phyloP scores from a whole-genome alignment of 1,140 invertebrate genomes.

The Sarcophaga peregrina region DNA sequence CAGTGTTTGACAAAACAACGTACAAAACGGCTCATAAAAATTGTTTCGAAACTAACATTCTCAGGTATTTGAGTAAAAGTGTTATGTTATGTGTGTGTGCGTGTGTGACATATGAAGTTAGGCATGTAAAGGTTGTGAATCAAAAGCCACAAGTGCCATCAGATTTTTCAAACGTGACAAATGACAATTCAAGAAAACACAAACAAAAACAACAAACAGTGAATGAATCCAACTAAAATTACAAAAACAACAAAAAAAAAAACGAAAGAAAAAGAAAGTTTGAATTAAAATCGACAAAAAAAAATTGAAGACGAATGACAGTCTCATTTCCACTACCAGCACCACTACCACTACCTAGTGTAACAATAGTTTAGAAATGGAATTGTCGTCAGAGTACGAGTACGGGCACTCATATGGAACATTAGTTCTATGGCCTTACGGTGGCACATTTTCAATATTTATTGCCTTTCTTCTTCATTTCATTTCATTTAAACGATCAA shows the following conservation, averaged over 20 bases:
- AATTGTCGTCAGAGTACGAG: too few relatives aligned
- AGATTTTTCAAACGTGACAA: slow-evolving; percentile 21
- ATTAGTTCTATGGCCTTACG: neutral
- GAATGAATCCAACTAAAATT: too few relatives aligned
- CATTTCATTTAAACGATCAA: neutral
- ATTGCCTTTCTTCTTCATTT: neutral
- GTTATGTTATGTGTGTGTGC: too few relatives aligned
- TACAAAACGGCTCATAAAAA: neutral
- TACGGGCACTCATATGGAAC: neutral
- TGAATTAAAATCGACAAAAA: neutral
- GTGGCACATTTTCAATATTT: slow-evolving; percentile 12
- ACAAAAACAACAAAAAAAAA: neutral
- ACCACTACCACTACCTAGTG: too few relatives aligned
- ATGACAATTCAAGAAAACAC: slow-evolving; percentile 14
- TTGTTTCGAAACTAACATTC: neutral
- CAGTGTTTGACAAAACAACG: neutral
- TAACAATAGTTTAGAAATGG: too few relatives aligned
- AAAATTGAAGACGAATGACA: neutral
- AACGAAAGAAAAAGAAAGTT: neutral
- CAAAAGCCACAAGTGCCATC: slow-evolving; percentile 19
- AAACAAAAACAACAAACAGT: too few relatives aligned
- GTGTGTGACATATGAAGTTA: neutral
- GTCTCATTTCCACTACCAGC: too few relatives aligned
- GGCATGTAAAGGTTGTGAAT: slow-evolving; percentile 8
- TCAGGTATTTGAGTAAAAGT: neutral